These are phyloP conservation scores for Corythoichthys intestinalis DNA, from an alignment of 2,113 vertebrate species.

Conservation along the genomic window DNA sequence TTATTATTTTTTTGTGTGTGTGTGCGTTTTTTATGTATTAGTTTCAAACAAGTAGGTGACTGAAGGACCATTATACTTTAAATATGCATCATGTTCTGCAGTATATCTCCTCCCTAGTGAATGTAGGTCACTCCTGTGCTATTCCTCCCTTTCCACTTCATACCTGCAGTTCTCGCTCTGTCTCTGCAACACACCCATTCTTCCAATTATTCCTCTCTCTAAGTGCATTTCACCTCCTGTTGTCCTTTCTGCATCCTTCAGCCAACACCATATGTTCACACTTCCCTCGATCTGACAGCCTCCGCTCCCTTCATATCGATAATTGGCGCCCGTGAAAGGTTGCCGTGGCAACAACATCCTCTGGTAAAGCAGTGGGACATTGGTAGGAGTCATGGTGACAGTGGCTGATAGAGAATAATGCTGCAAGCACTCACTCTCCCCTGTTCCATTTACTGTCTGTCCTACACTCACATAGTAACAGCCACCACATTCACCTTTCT, in stretches of 20 bases:
- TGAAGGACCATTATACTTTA: slow-evolving; percentile 20
- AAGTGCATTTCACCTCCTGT: slow-evolving; percentile 2
- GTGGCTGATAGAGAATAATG: slow-evolving; percentile 70
- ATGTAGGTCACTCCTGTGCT: slow-evolving; percentile 59
- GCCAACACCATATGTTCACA: slow-evolving; percentile 50
- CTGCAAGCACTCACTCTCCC: slow-evolving; percentile 46
- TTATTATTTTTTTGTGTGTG: slow-evolving; percentile 6
- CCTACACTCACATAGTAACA: slow-evolving; percentile 70
- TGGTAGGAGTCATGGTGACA: slow-evolving; percentile 60
- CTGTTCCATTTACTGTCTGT: slow-evolving; percentile 21
- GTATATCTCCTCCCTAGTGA: slow-evolving; percentile 38
- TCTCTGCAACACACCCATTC: slow-evolving; percentile 2
- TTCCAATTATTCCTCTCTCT: neutral
- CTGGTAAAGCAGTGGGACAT: slow-evolving; percentile 57
- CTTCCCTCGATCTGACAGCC: slow-evolving; percentile 25
- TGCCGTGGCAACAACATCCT: slow-evolving; percentile 74
- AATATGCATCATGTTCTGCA: slow-evolving; percentile 50
- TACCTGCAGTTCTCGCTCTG: slow-evolving; percentile 15
- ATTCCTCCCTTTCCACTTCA: slow-evolving; percentile 24
- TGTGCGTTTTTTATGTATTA: neutral
- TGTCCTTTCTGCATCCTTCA: slow-evolving; percentile 23
- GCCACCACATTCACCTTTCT: slow-evolving; percentile 27
- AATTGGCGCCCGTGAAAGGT: slow-evolving; percentile 65
- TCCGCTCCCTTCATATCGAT: slow-evolving; percentile 31
- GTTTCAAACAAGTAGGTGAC: slow-evolving; percentile 1